A percentile compares a stretch with the other conserved stretches of the same genome.
These are phyloP conservation scores for Cryptophagus acutangulus DNA, from an alignment of 2,888 invertebrate species.

Conservation along the genomic window DNA sequence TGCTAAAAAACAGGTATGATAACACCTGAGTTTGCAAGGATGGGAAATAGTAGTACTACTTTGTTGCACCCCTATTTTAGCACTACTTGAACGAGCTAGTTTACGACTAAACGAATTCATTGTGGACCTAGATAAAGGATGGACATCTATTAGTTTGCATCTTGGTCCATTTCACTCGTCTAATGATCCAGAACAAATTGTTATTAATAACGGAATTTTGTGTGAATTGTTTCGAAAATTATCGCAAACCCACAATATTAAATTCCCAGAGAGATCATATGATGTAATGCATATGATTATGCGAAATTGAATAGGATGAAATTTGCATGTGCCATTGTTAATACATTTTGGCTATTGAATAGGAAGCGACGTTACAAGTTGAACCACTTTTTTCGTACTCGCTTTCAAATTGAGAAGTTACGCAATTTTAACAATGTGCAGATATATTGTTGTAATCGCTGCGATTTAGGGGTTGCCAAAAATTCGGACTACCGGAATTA, in stretches of 20 bases:
- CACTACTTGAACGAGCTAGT: too few relatives aligned
- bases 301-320: slow-evolving; percentile 3
- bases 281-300: too few relatives aligned
- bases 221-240: not conserved
- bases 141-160: too few relatives aligned
- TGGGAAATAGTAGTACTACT: slow-evolving; percentile 25
- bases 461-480: slow-evolving; percentile 1
- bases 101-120: slow-evolving; percentile 31
- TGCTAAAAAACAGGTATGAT: slow-evolving; percentile 34
- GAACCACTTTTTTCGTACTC: not conserved
- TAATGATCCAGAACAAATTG: too few relatives aligned
- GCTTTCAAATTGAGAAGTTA: slow-evolving; percentile 16
- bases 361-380: slow-evolving; percentile 2
- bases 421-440: slow-evolving; percentile 12
- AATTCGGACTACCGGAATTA: too few relatives aligned
- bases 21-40: slow-evolving; percentile 28
- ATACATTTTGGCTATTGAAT: slow-evolving; percentile 13
- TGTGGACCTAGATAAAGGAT: too few relatives aligned
- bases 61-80: too few relatives aligned
- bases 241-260: not conserved
- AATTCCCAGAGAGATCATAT: slow-evolving; percentile 3
- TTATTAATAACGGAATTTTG: not conserved
- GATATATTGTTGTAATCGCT: slow-evolving; percentile 1
- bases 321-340: slow-evolving; percentile 17
- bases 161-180: too few relatives aligned